A percentile compares a stretch with the other conserved stretches of the same genome.
phyloP scores from a whole-genome alignment of 2,797 vertebrate species.

The Thripadectes ignobilis region DNA sequence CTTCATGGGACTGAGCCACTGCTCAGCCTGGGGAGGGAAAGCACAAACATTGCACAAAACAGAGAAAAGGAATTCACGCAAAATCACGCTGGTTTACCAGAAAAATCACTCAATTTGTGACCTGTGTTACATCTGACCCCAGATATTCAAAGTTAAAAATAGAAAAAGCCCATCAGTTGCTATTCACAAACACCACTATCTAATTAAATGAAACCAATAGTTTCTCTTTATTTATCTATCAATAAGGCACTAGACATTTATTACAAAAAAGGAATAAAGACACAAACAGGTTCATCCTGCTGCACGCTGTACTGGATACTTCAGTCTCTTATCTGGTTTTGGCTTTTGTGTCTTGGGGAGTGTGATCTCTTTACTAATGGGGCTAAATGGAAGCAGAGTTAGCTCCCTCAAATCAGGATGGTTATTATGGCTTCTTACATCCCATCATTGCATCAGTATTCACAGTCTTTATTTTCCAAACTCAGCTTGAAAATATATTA shows the following conservation, averaged over 20 bases:
- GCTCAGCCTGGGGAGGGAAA: background rate
- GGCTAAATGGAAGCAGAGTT: background rate
- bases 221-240: background rate
- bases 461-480: background rate
- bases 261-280: background rate
- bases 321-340: background rate
- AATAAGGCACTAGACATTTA: background rate
- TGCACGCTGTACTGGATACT: background rate
- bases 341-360: background rate
- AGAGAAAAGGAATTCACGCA: background rate
- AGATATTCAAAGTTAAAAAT: background rate
- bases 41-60: background rate
- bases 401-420: background rate
- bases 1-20: background rate
- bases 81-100: background rate
- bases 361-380: background rate
- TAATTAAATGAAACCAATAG: background rate
- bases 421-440: background rate
- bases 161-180: background rate
- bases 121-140: background rate
- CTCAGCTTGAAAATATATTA: background rate
- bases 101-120: background rate
- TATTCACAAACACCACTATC: background rate
- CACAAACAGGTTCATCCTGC: background rate
- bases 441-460: background rate